Base-by-base conservation (phyloP, 2,797 vertebrate species). In the Acrossocheilus wenchowensis region DNA sequence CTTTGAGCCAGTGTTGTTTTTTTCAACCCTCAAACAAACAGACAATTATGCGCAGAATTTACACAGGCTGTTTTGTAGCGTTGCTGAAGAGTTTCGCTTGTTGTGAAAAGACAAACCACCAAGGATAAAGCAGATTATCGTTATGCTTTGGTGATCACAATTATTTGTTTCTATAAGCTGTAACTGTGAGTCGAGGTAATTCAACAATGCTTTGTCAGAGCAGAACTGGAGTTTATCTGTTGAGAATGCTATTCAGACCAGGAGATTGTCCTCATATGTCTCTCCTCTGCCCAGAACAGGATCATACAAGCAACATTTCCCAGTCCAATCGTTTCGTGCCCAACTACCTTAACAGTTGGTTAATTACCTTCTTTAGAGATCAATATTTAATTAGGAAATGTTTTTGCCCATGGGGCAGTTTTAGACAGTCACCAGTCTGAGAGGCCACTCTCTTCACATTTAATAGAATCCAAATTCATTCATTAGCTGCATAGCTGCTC, bases 321-420 rank as follows among this genome's bases (percentile, higher is more conserved):
- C 74, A 30, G 41, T 74, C 45, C 75, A 80, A 68, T 88, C 60
- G 77, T 39, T 66, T 60, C 73, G 62, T 75, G 78, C n/a, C 48
- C 43, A 72, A 75, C 57, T 82, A 83, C 69, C 62, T 86, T 86
- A 77, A 84, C 36, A 79, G 71, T 83, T 66, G 54, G 68, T 75
- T 86, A 88, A 88, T 88, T 77, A 86, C 60, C 81, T 68, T 75
- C 48, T 64, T 81, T 86, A 79, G 39, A 57, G 62, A 88, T 86
- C 87, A 83, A 86, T 88, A 86, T 88, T 88, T 86, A 84, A 88
- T 88, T 84, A 88, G 78, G 72, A 81, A 85, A 57, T 60, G 43
- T 79, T 83, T 78, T 54, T 81, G 69, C 77, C 34, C 39, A 45
- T 81, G 60, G 23, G 82, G 69, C 71, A 39, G 69, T 78, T 83